A percentile compares a stretch with the other conserved stretches of the same genome.
phyloP scores from a whole-genome alignment of 2,113 vertebrate genomes.

The Carassius carassius region DNA sequence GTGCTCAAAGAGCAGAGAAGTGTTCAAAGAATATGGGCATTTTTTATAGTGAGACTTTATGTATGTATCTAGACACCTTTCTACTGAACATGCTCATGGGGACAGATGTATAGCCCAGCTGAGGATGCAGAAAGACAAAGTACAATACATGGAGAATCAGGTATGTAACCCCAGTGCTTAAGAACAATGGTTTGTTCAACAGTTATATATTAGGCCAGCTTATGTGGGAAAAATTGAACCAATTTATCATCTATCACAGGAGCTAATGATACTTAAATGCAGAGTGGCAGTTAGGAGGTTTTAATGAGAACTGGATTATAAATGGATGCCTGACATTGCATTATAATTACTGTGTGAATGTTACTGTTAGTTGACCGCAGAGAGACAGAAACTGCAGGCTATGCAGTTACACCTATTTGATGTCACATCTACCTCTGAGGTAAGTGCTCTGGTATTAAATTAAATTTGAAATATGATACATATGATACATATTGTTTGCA shows the following conservation, averaged over 20 bases:
- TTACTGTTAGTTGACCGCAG: slow-evolving; percentile 67
- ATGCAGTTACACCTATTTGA: slow-evolving; percentile 71
- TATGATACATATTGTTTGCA: too few relatives aligned
- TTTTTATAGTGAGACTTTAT: slow-evolving; percentile 70
- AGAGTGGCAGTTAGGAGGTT: neutral
- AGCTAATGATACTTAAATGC: neutral
- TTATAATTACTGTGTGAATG: neutral
- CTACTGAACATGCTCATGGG: slow-evolving; percentile 68
- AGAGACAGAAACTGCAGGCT: slow-evolving; percentile 71
- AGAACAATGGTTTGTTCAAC: neutral
- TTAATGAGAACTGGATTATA: neutral
- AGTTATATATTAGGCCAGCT: neutral
- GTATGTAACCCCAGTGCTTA: slow-evolving; percentile 52
- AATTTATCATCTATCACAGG: neutral
- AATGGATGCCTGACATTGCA: neutral
- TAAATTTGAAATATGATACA: neutral
- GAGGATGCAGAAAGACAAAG: slow-evolving; percentile 72
- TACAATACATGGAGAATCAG: slow-evolving; percentile 74
- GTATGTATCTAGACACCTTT: slow-evolving; percentile 67
- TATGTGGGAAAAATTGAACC: neutral
- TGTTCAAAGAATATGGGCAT: slow-evolving; percentile 67
- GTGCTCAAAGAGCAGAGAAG: slow-evolving; percentile 64
- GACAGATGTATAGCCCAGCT: slow-evolving; percentile 70
- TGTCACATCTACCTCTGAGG: slow-evolving; percentile 35
- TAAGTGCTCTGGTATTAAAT: slow-evolving; percentile 19